A percentile compares a stretch with the other conserved stretches of the same genome.
phyloP scores from a whole-genome alignment of 2,797 vertebrate species.

The Dicrostonyx torquatus region DNA sequence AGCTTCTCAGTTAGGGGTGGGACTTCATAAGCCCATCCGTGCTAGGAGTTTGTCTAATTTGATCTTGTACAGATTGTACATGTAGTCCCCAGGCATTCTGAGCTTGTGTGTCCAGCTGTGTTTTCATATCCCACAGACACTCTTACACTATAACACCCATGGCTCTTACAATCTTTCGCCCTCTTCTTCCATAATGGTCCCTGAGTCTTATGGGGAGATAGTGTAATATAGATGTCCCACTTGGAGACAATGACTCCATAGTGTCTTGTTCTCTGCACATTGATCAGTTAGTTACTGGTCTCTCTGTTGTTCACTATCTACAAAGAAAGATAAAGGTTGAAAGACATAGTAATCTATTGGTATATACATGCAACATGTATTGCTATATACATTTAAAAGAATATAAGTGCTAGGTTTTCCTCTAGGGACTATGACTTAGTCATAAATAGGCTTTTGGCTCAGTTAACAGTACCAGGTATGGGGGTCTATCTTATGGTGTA shows the following conservation, averaged over 20 bases:
- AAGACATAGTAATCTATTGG: background rate
- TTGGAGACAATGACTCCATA: background rate
- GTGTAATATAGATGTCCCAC: background rate
- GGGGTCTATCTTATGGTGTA: background rate
- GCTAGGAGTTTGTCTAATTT: background rate
- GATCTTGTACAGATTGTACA: background rate
- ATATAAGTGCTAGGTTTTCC: background rate
- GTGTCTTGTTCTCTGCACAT: background rate
- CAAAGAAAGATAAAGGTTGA: background rate
- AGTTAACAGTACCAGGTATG: background rate
- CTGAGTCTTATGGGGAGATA: background rate
- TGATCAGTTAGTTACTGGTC: background rate
- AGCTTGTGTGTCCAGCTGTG: background rate
- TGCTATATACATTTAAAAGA: background rate
- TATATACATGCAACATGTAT: background rate
- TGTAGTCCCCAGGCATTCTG: background rate
- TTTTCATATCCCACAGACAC: background rate
- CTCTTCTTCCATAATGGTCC: background rate
- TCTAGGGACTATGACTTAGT: background rate
- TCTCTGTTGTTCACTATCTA: background rate
- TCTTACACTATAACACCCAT: background rate
- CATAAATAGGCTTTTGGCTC: background rate
- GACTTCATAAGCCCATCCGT: background rate
- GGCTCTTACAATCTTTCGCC: background rate
- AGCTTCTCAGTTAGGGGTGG: background rate